A percentile compares a stretch with the other conserved stretches of the same genome.
phyloP scores from a whole-genome alignment of 2,113 vertebrate species.

The Canis aureus region DNA sequence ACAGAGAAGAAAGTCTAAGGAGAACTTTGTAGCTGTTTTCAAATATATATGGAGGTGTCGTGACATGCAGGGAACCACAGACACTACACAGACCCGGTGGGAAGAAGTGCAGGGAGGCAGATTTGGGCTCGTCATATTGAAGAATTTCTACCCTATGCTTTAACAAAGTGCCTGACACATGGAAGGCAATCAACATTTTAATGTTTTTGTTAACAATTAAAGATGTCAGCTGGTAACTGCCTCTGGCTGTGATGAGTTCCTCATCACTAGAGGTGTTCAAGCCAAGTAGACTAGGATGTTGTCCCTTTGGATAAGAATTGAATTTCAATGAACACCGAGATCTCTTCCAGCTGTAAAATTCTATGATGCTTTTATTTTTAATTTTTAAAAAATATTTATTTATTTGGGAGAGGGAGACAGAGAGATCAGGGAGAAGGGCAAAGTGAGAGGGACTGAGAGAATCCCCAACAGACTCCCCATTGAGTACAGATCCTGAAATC shows the following conservation, averaged over 20 bases:
- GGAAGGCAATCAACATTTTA: neutral
- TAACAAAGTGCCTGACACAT: neutral
- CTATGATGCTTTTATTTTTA: neutral
- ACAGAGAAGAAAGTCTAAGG: slow-evolving; percentile 19
- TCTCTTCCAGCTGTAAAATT: neutral
- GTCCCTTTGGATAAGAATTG: neutral
- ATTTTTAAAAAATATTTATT: neutral
- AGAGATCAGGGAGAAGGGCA: neutral
- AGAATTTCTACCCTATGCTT: neutral
- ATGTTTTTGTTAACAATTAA: slow-evolving; percentile 31
- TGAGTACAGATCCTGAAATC: neutral
- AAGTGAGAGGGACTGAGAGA: neutral
- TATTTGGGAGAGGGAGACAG: neutral
- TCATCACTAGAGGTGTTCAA: neutral
- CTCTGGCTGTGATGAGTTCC: neutral
- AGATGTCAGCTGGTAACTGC: neutral
- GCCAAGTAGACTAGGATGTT: neutral
- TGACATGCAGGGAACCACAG: neutral
- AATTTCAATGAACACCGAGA: neutral
- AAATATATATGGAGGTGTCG: neutral
- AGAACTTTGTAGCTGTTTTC: slow-evolving; percentile 1
- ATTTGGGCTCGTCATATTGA: neutral
- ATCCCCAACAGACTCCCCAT: neutral
- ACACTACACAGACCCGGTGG: neutral
- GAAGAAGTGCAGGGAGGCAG: neutral